Conservation (phyloP, 2,113 vertebrate genomes). For the Syngnathus typhle region DNA sequence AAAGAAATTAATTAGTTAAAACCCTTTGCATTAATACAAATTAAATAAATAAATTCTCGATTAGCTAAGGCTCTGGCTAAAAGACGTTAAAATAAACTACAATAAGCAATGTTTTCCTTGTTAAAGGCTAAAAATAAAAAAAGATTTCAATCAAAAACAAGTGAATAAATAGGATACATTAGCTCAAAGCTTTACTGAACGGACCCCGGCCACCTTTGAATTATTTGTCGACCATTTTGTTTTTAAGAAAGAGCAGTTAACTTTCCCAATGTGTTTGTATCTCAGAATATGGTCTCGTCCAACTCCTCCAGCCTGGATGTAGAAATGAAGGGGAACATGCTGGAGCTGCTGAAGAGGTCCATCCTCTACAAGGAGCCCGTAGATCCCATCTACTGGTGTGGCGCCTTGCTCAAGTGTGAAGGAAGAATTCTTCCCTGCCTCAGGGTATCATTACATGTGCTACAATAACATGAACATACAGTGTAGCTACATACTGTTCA, state of each 20-base stretch:
- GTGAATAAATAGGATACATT: not conserved
- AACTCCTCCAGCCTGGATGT: constrained; percentile 49
- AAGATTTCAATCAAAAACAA: not conserved
- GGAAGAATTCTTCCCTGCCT: constrained; percentile 65
- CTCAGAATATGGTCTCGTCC: constrained; percentile 49
- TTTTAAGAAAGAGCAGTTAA: not conserved
- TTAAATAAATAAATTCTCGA: too few relatives aligned
- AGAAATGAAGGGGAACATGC: constrained; percentile 47
- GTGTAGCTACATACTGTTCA: not conserved
- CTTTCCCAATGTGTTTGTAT: not conserved
- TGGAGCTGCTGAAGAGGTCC: constrained; percentile 58
- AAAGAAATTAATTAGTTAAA: too few relatives aligned
- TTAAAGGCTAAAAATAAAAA: not conserved
- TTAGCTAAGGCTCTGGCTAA: too few relatives aligned
- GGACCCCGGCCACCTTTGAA: not conserved
- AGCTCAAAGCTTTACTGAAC: not conserved
- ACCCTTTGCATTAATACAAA: too few relatives aligned
- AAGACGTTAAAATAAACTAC: too few relatives aligned
- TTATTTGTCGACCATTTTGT: not conserved
- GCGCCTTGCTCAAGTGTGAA: constrained; percentile 56
- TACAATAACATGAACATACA: not conserved
- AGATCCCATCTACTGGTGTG: constrained; percentile 58
- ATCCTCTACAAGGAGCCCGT: constrained; percentile 51
- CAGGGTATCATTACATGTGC: constrained; percentile 39
- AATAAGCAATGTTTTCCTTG: too few relatives aligned